Conservation (phyloP, 1,140 invertebrate genomes). For the Bilobella aurantiaca region DNA sequence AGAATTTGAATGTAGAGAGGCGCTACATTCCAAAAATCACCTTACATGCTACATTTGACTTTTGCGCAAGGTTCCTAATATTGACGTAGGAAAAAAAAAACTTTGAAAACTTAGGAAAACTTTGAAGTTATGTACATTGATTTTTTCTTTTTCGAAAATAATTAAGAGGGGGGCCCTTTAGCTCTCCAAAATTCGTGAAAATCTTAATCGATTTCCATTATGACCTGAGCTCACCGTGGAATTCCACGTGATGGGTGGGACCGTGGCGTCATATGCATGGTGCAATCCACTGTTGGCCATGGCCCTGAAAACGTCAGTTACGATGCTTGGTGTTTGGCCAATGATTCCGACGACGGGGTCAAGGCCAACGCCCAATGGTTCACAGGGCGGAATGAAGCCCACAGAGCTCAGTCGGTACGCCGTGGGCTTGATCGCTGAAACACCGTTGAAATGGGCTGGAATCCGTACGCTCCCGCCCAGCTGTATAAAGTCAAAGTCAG, state of each 20-base stretch:
- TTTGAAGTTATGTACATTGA: too few relatives aligned
- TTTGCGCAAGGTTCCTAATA: too few relatives aligned
- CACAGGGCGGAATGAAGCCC: neutral
- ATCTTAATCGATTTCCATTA: too few relatives aligned
- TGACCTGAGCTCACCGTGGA: neutral
- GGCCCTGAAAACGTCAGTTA: neutral
- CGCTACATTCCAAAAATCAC: too few relatives aligned
- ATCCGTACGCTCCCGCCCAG: conserved; percentile 72
- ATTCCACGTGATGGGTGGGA: neutral
- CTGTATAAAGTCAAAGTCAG: conserved; percentile 45
- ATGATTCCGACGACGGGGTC: neutral
- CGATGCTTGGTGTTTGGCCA: neutral
- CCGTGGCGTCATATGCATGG: neutral
- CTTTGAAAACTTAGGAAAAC: too few relatives aligned
- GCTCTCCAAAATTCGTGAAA: too few relatives aligned
- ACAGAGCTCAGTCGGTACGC: conserved; percentile 10
- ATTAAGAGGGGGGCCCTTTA: too few relatives aligned
- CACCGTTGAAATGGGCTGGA: conserved; percentile 73
- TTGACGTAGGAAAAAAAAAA: too few relatives aligned
- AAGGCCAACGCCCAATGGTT: neutral
- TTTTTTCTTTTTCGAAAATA: too few relatives aligned
- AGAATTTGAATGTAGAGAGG: too few relatives aligned
- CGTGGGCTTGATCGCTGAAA: conserved; percentile 72
- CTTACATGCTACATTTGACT: too few relatives aligned
- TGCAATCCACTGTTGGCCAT: neutral